These are phyloP conservation scores for Cossypha polioptera DNA, from an alignment of 2,797 vertebrate genomes.

Conservation along the genomic window DNA sequence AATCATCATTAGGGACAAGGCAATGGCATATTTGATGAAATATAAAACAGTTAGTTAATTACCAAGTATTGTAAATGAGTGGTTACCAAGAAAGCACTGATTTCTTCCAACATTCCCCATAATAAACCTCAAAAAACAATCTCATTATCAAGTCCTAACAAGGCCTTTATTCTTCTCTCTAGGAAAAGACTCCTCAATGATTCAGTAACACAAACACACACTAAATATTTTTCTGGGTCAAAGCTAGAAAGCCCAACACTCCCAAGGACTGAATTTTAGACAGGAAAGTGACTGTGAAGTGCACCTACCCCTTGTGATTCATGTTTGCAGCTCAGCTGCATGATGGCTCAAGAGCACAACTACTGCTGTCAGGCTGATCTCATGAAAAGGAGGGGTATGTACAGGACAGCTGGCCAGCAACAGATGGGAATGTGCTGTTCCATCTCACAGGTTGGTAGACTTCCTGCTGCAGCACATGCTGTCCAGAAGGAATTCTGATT, in stretches of 20 bases:
- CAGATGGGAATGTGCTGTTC: conserved; percentile 10
- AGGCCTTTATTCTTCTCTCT: neutral
- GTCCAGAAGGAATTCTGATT: neutral
- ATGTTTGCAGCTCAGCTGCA: neutral
- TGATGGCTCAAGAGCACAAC: neutral
- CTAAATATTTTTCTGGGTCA: neutral
- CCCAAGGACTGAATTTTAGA: neutral
- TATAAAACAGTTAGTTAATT: neutral
- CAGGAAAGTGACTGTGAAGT: neutral
- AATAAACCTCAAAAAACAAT: neutral
- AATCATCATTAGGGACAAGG: neutral
- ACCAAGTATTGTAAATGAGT: neutral
- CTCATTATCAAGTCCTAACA: neutral
- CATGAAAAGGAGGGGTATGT: neutral
- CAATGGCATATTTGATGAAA: neutral
- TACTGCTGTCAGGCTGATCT: neutral
- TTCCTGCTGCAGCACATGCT: conserved; percentile 17
- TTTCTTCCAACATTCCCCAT: neutral
- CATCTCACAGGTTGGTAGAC: neutral
- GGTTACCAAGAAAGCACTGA: neutral
- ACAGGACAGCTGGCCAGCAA: conserved; percentile 15
- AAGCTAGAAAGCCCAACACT: neutral
- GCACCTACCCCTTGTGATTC: neutral
- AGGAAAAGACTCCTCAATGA: neutral
- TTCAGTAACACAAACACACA: neutral